Evolutionary conservation across 2,888 invertebrate genomes (phyloP), one percentile per base, ranked within the genome.

Genomic region (Chrysolina oricalcia): DNA sequence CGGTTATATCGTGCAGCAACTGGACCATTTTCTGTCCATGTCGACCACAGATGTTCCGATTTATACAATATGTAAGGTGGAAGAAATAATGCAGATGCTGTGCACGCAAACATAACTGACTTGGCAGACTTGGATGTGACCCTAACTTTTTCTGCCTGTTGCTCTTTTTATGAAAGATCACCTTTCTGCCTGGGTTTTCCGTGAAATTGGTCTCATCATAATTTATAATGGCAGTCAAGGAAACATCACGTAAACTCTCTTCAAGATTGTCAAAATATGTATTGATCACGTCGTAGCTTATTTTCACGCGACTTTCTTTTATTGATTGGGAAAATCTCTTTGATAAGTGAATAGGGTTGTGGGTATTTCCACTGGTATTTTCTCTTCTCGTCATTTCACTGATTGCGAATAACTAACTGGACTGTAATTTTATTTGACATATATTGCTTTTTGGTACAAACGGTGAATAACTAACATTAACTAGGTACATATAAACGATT

Each of bases 11-110:
- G n/a, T 48, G 48, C 48, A 48, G 48, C 17, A 48, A n/a, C 62
- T 70, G 59, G 62, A 19, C 21, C 43, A 23, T 35, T 62, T 62
- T 62, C n/a, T 21, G 27, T 48, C 48, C 48, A 48, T 48, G 48
- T 4, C 48, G 4, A 48, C 17, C 48, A 48, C 19, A 50, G 10
- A 17, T 50, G 0, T 50, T 50, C 9, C 19, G 19, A 50, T 50
- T 50, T 50, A 48, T 48, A 17, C 48, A 48, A 15, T 48, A 50
- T 50, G 48, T 50, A 50, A 17, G 48, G 17, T 50, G 17, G 9
- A 4, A 50, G 48, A 15, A 50, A 17, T 50, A 50, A 50, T 50
- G 6, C 1, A 8, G 48, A 50, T 50, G 17, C 2, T 17, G 17
- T 48, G 15, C 17, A 48, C 17, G 48, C 17, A 48, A 48, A 48